Percentiles rank a stretch among this genome's conserved stretches.
phyloP scores from a whole-genome alignment of 2,113 vertebrate species.

The Aegithalos caudatus region DNA sequence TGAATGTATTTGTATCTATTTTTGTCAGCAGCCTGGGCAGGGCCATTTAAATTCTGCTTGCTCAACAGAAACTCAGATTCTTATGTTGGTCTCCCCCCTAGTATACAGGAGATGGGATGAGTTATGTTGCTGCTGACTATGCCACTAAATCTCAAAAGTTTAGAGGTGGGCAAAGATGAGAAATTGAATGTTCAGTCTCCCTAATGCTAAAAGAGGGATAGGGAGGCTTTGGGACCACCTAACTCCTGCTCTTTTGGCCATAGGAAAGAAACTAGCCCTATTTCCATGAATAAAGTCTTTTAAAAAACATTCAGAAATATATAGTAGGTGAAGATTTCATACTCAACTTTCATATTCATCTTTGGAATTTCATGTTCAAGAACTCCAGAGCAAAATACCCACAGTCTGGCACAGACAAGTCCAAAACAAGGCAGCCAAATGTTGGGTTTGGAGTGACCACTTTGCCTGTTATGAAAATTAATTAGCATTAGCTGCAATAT shows the following conservation, averaged over 20 bases:
- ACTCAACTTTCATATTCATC: not conserved
- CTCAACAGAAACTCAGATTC: constrained; percentile 59
- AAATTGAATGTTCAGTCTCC: constrained; percentile 28
- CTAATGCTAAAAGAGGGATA: not conserved
- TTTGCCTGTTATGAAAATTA: not conserved
- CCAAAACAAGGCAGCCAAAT: not conserved
- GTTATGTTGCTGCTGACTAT: constrained; percentile 54
- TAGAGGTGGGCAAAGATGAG: constrained; percentile 1
- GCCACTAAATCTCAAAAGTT: constrained; percentile 32
- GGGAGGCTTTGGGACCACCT: not conserved
- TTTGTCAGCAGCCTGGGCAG: constrained; percentile 8
- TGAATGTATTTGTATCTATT: constrained; percentile 56
- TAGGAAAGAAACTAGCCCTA: not conserved
- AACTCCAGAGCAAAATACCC: not conserved
- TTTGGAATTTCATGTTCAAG: not conserved
- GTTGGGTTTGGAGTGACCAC: fast-evolving
- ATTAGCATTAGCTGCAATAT: not conserved
- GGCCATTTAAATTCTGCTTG: constrained; percentile 70
- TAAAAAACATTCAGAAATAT: not conserved
- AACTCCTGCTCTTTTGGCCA: not conserved
- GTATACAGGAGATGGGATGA: constrained; percentile 43
- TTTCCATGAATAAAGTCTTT: not conserved
- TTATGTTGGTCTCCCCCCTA: not conserved
- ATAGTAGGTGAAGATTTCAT: not conserved
- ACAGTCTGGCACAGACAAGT: not conserved